phyloP scores from a whole-genome alignment of 2,113 vertebrate genomes.

The Henicopernis longicauda region DNA sequence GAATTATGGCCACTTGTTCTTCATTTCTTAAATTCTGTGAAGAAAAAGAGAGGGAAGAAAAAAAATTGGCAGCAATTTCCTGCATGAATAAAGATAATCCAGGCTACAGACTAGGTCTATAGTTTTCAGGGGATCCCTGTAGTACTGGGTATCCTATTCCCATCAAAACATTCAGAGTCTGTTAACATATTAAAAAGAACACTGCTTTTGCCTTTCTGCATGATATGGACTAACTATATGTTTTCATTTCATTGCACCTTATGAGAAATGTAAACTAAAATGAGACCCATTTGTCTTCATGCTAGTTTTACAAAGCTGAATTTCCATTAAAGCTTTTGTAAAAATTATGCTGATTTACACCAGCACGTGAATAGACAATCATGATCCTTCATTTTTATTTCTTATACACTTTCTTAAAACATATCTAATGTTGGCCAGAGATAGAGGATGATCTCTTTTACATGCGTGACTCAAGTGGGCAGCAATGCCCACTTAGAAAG shows the following conservation, averaged over 20 bases:
- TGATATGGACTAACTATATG: not conserved
- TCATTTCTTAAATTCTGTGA: slow-evolving; percentile 95
- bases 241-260: not conserved
- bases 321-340: not conserved
- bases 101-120: not conserved
- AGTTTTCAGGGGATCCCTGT: not conserved
- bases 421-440: not conserved
- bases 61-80: not conserved
- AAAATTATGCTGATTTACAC: not conserved
- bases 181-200: not conserved
- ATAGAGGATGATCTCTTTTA: not conserved
- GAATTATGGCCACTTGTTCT: slow-evolving; percentile 98
- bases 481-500: not conserved
- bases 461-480: not conserved
- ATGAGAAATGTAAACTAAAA: not conserved
- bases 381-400: not conserved
- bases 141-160: not conserved
- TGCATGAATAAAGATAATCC: not conserved
- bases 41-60: not conserved
- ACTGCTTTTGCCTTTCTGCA: not conserved
- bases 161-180: not conserved
- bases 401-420: not conserved
- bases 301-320: not conserved
- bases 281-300: not conserved
- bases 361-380: not conserved